Conservation (phyloP, 2,113 vertebrate species). For the Pygoscelis adeliae region DNA sequence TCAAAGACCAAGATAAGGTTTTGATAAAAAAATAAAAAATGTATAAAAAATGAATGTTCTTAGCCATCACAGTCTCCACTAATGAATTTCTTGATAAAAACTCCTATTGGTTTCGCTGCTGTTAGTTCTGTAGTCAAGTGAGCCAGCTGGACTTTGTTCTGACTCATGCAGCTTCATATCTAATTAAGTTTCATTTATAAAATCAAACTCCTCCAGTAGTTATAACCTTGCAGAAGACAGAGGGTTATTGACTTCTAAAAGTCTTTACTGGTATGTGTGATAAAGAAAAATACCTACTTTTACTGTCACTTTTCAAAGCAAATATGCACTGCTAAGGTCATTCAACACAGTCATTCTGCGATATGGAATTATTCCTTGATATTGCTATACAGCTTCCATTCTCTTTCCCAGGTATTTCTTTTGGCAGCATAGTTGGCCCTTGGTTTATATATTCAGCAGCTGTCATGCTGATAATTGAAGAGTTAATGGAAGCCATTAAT, state of each 20-base stretch:
- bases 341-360: neutral
- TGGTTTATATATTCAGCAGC: neutral
- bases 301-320: neutral
- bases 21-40: neutral
- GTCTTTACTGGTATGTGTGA: neutral
- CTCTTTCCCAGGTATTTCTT: neutral
- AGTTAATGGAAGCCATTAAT: constrained; percentile 22
- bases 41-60: neutral
- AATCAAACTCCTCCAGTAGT: constrained; percentile 8
- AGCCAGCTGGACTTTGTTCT: constrained; percentile 31
- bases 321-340: neutral
- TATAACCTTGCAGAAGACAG: neutral
- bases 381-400: neutral
- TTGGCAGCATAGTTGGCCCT: neutral
- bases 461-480: neutral
- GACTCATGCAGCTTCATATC: constrained; percentile 11
- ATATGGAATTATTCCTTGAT: neutral
- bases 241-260: neutral
- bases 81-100: neutral
- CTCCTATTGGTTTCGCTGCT: neutral
- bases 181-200: constrained; percentile 36
- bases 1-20: neutral
- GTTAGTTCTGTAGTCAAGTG: neutral
- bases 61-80: neutral
- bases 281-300: neutral